Evolutionary conservation across 2,797 vertebrate species (phyloP).

Genomic region (Dromococcyx pavoninus): DNA sequence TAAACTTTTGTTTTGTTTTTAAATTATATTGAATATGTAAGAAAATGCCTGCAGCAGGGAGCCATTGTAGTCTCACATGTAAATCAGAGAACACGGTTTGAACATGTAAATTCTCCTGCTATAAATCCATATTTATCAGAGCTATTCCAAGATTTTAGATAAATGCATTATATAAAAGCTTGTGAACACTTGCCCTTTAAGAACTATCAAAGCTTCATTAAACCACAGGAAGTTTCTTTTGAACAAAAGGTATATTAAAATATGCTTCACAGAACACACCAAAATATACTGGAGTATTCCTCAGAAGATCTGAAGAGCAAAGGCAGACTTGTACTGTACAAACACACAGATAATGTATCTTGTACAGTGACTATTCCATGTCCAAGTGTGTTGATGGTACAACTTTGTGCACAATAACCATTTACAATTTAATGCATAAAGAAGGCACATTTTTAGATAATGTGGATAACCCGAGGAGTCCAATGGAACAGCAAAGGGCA

Average conservation of each 20-base stretch:
- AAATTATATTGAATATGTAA: background rate
- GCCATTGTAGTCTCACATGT: background rate
- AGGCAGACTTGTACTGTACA: background rate
- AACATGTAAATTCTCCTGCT: conserved; percentile 46
- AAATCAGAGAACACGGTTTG: conserved; percentile 23
- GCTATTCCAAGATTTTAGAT: background rate
- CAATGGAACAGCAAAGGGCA: background rate
- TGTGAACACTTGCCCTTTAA: conserved; percentile 30
- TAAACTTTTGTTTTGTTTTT: background rate
- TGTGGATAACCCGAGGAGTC: background rate
- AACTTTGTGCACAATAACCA: background rate
- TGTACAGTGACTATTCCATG: background rate
- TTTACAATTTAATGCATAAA: background rate
- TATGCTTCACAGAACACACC: background rate
- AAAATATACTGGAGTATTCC: background rate
- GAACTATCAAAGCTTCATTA: background rate
- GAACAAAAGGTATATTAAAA: background rate
- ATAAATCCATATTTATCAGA: conserved; percentile 47
- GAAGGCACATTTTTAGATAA: background rate
- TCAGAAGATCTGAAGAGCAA: background rate
- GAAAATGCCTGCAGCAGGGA: background rate
- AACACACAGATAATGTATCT: background rate
- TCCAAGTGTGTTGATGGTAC: background rate
- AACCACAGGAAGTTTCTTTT: conserved; percentile 6
- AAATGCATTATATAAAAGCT: background rate